Base-by-base conservation (phyloP, 1,140 invertebrate species). In the Cardiocondyla obscurior region DNA sequence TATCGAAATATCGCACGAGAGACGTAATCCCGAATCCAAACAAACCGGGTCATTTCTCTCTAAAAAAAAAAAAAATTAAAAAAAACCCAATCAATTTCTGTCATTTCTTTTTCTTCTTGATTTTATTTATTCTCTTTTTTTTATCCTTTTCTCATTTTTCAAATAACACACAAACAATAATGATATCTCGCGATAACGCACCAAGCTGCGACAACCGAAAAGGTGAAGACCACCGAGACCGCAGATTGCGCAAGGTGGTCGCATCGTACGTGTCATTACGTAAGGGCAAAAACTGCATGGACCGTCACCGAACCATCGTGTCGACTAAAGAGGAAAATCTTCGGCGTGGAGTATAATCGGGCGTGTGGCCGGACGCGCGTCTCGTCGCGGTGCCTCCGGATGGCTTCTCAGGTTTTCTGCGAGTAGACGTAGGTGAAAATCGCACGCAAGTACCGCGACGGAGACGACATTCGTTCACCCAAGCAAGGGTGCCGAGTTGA, bases 211-310 rank as follows among this genome's bases (percentile, higher is more conserved):
- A n/a, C 16, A 25, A 67, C n/a, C 60, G 46, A 79, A 79, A 79
- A 77, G 30, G 42, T 67, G 60, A 39, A 65, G 74, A 28, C 28
- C n/a, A 22, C 28, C 30, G 73, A 64, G 73, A 4, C 6, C 22
- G 44, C 16, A 16, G 10, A 25, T 79, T 79, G 74, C 62, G 62
- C 62, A 79, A 79, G 33, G 22, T 10, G 46, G n/a, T n/a, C 74
- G 74, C 46, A 33, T 55, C 46, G n/a, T 79, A n/a, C n/a, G 46
- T 30, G 12, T 79, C 22, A 55, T 79, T 79, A 79, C 62, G 74
- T 79, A 79, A 79, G 46, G 62, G 62, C 62, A 46, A 79, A 30
- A 79, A 79, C 62, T 79, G 33, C 62, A 79, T 33, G 22, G 33
- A 28, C 46, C 8, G 12, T 39, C 70, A 25, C 19, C 33, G 46